Base-by-base conservation (phyloP, 2,797 vertebrate species). In the Mus caroli region DNA sequence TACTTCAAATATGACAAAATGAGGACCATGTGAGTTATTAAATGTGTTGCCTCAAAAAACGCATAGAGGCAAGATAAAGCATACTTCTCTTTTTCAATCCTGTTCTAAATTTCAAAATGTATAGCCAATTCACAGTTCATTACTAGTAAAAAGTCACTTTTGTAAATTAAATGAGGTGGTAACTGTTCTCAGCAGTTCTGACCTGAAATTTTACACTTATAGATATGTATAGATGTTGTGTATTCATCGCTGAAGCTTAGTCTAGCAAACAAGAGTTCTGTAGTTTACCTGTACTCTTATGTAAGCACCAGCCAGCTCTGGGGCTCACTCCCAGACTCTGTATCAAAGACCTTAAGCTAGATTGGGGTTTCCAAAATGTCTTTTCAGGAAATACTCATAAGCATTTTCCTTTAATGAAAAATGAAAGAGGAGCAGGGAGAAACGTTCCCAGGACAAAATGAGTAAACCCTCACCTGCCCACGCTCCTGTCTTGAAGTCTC, bases 351-450 rank as follows among this genome's bases (percentile, higher is more conserved):
- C 76, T 69, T 92, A 75, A 91, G 64, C 10, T 86, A 89, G 34
- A 89, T 13, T 77, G 22, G 4, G 82, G 92, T 78, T 95, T 92
- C 43, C n/a, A 92, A 94, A 86, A 86, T 22, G 46, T 46, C 54
- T 95, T 91, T 92, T 86, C 31, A 83, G 75, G 26, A 69, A 54
- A 76, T 19, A n/a, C 8, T 88, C 85, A 96, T 77, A 75, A 97
- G 9, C 3, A 56, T 76, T 60, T 94, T 97, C 50, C 15, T 95
- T 28, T 14, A 6, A 26, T 12, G 6, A 34, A 11, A 34, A 37
- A 40, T 11, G 82, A 54, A 37, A 31, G 17, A 0, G 26, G 3
- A 46, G 6, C 3, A 2, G 56, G 3, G 37, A 34, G 24, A 15
- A 64, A 50, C 8, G 60, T 79, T 92, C 67, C 40, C 83, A 67